A percentile compares a stretch with the other conserved stretches of the same genome.
phyloP scores from a whole-genome alignment of 2,113 vertebrate species.

The Dicerorhinus sumatrensis region DNA sequence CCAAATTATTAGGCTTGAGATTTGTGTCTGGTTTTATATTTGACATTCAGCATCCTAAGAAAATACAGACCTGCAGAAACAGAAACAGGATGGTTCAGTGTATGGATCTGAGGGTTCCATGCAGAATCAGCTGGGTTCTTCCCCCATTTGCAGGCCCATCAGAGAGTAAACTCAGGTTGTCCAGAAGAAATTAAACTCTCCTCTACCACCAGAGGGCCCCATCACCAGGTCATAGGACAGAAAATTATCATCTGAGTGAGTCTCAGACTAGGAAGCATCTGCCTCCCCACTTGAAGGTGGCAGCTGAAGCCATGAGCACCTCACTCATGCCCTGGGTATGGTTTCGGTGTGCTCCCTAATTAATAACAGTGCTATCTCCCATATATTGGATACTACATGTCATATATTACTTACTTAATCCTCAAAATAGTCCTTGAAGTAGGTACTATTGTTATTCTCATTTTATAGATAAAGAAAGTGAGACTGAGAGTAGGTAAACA shows the following conservation, averaged over 20 bases:
- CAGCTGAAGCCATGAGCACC: background rate
- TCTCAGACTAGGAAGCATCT: background rate
- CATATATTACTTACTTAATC: background rate
- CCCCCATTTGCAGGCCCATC: background rate
- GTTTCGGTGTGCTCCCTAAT: background rate
- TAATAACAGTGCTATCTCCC: background rate
- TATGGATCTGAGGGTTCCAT: background rate
- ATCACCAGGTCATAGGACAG: background rate
- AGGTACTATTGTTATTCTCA: background rate
- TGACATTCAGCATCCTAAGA: background rate
- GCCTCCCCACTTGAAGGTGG: background rate
- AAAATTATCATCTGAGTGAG: background rate
- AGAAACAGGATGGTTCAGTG: background rate
- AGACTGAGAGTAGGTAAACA: background rate
- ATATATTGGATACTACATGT: background rate
- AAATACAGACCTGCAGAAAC: background rate
- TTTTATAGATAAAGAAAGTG: constrained; percentile 20
- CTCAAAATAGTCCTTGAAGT: background rate
- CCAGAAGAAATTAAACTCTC: background rate
- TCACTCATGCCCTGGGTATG: background rate
- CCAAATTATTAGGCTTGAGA: background rate
- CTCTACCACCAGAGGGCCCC: constrained; percentile 28
- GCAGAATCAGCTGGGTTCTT: background rate
- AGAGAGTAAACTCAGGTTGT: background rate
- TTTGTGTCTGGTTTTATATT: background rate